Conservation (phyloP, 2,888 invertebrate species). For the Lasioglossum morio region DNA sequence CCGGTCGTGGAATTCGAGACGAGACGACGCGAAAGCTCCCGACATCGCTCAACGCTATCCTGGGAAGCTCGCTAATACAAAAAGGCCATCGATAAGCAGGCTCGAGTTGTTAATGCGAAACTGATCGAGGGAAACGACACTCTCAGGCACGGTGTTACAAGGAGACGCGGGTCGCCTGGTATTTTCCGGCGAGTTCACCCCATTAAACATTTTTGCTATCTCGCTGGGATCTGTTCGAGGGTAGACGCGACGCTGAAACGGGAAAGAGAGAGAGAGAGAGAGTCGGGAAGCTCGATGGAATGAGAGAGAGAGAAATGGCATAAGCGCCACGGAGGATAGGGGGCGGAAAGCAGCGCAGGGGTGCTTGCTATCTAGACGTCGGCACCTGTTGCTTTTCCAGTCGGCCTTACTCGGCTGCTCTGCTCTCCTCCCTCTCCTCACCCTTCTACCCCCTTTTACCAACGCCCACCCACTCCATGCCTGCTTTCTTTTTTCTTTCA, state of each 20-base stretch:
- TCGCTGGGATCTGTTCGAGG: slow-evolving; percentile 78
- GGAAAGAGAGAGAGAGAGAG: slow-evolving; percentile 43
- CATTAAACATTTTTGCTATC: slow-evolving; percentile 84
- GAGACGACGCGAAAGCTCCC: neutral
- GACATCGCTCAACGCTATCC: neutral
- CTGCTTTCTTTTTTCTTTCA: slow-evolving; percentile 41
- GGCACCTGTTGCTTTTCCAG: slow-evolving; percentile 83
- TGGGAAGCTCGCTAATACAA: slow-evolving; percentile 47
- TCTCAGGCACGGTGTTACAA: slow-evolving; percentile 73
- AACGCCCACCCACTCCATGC: neutral
- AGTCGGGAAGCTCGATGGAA: slow-evolving; percentile 7
- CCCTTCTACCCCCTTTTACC: slow-evolving; percentile 8
- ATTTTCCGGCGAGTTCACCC: slow-evolving; percentile 84
- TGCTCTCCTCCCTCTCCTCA: slow-evolving; percentile 42
- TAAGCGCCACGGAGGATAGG: slow-evolving; percentile 53
- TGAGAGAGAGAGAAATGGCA: slow-evolving; percentile 52
- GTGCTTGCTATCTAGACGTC: slow-evolving; percentile 79
- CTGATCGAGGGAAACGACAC: slow-evolving; percentile 80
- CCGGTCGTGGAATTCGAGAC: slow-evolving; percentile 30
- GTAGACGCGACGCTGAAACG: slow-evolving; percentile 58
- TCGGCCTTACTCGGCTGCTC: slow-evolving; percentile 67
- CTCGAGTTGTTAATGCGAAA: slow-evolving; percentile 79
- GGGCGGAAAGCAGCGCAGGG: slow-evolving; percentile 64
- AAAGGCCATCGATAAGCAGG: slow-evolving; percentile 67
- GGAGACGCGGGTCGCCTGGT: slow-evolving; percentile 75